Conservation (phyloP, 2,888 invertebrate species). For the Protodeltote pygarga region DNA sequence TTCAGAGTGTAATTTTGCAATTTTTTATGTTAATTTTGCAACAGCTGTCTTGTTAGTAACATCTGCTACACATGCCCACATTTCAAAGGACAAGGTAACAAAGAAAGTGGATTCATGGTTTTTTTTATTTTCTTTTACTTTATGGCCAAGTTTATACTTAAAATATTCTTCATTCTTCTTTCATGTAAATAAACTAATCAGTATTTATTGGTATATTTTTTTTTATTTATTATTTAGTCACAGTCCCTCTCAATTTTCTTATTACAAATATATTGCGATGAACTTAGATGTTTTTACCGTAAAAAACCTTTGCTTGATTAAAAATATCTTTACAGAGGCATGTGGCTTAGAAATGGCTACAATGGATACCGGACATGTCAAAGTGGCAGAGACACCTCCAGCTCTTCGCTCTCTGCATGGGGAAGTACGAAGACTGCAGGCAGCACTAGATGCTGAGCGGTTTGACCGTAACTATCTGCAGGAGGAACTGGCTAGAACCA, state of each 20-base stretch:
- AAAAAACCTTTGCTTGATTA: constrained; percentile 13
- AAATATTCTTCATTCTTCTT: no score
- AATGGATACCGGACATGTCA: constrained; percentile 26
- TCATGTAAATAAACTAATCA: no score
- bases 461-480: constrained; percentile 88
- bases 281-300: no score
- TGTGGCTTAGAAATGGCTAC: constrained; percentile 66
- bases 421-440: constrained; percentile 84
- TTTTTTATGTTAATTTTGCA: constrained; percentile 33
- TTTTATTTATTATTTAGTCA: background rate
- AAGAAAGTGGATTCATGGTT: background rate
- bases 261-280: no score
- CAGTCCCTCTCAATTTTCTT: no score
- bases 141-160: no score
- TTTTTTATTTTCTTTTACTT: background rate
- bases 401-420: constrained; percentile 74
- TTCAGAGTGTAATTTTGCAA: no score
- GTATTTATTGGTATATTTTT: no score
- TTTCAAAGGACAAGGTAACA: constrained; percentile 1
- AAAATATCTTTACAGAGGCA: constrained; percentile 64
- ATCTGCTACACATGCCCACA: constrained; percentile 16
- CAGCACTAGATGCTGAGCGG: constrained; percentile 87
- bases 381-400: constrained; percentile 75
- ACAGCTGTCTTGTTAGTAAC: constrained; percentile 25
- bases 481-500: constrained; percentile 86